phyloP scores from a whole-genome alignment of 2,888 invertebrate genomes.

The Synanthedon tipuliformis region DNA sequence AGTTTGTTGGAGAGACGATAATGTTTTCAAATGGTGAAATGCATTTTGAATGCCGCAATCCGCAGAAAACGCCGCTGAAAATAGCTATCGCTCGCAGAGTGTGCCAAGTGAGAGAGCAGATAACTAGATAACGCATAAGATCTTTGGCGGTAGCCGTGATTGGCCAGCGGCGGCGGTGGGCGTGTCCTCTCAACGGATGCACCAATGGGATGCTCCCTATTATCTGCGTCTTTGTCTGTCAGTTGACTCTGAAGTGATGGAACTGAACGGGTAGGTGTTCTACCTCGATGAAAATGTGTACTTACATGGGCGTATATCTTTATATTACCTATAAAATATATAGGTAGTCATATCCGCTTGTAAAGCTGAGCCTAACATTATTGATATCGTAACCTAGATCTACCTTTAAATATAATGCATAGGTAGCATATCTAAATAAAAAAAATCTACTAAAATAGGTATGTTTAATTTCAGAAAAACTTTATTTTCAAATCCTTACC shows the following conservation, averaged over 20 bases:
- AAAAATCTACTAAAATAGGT: no score
- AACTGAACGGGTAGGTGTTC: slow-evolving; percentile 23
- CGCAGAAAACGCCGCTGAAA: slow-evolving; percentile 32
- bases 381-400: no score
- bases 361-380: no score
- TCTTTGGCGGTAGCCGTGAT: slow-evolving; percentile 58
- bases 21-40: not conserved
- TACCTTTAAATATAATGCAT: no score
- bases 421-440: no score
- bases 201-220: slow-evolving; percentile 70
- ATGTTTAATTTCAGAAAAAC: no score
- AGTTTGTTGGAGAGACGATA: no score
- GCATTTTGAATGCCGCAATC: slow-evolving; percentile 3
- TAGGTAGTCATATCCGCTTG: no score
- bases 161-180: slow-evolving; percentile 47
- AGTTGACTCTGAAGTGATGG: slow-evolving; percentile 41
- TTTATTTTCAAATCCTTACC: no score
- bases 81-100: slow-evolving; percentile 33
- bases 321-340: no score
- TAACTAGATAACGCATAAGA: slow-evolving; percentile 70
- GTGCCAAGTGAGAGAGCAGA: slow-evolving; percentile 64
- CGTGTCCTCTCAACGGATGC: slow-evolving; percentile 67
- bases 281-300: not conserved
- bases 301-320: not conserved
- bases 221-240: slow-evolving; percentile 72